Evolutionary conservation across 2,888 invertebrate genomes (phyloP), one percentile per base, ranked within the genome.

Genomic region (Idaea aversata): DNA sequence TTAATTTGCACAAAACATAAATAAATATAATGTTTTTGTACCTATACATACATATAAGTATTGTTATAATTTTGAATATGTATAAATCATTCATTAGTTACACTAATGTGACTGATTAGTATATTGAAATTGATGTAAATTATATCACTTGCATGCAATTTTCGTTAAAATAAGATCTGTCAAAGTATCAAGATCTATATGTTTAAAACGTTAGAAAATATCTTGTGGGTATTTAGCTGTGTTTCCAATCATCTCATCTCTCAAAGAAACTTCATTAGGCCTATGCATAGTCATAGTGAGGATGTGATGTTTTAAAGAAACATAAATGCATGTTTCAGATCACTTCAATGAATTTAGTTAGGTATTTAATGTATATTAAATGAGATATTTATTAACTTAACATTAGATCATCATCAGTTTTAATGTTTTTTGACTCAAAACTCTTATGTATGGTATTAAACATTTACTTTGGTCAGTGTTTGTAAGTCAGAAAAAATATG

Each of bases 1-100:
- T 82, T 81, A 77, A 83, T 83, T 84, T 85, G 81, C 85, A 86
- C 82, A 84, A 86, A 84, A 86, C 86, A 82, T 86, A 78, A 77
- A 78, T 80, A 83, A 5, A 64, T 69, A 68, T 83, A 77, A 87
- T 84, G 85, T 83, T 87, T 81, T 79, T 78, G 47, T 47, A 47
- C 47, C 47, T 47, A 47, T 47, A 47, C 47, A 47, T 47, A 47
- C 13, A 47, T 13, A 10, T 36, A 25, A 25, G 25, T 10, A 47
- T 47, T 47, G 47, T 47, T 47, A 47, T 13, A 47, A 47, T 47
- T 47, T 47, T 47, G 47, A 47, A 47, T 47, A 47, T 47, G 47
- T 47, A 47, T 47, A 47, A 47, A 47, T 47, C 47, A 84, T 73
- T 73, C 85, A 88, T 88, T 87, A 87, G 86, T 88, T 82, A 81